Evolutionary conservation across 1,140 invertebrate species (phyloP).

Genomic region (Hycleus phaleratus): DNA sequence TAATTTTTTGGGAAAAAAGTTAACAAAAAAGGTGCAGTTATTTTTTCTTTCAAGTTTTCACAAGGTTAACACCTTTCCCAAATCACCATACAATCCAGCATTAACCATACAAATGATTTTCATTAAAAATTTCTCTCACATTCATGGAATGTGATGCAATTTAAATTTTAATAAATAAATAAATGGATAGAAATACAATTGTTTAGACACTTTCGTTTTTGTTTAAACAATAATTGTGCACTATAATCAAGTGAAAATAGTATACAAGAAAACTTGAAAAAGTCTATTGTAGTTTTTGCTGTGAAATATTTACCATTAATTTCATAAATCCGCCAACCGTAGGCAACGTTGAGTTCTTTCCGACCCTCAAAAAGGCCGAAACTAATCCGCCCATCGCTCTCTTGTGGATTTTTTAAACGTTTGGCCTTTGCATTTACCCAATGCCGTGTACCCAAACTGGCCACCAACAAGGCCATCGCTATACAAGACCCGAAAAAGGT

Average conservation of each 20-base stretch:
- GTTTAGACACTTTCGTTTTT: neutral
- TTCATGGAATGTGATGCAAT: neutral
- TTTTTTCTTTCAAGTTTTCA: too few species aligned
- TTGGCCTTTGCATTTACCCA: constrained; percentile 77
- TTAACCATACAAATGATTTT: too few species aligned
- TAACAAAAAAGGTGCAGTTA: too few species aligned
- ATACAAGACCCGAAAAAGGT: constrained; percentile 82
- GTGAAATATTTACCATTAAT: constrained; percentile 54
- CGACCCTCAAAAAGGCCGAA: constrained; percentile 80
- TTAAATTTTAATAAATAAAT: neutral
- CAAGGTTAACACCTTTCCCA: too few species aligned
- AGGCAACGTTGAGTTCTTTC: constrained; percentile 73
- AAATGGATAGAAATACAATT: neutral
- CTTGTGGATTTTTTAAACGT: constrained; percentile 54
- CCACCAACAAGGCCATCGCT: constrained; percentile 72
- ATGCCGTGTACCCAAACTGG: constrained; percentile 77
- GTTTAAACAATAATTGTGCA: neutral
- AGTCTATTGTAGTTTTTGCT: neutral
- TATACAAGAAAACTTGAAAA: neutral
- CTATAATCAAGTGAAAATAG: neutral
- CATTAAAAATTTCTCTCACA: neutral
- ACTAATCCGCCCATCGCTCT: constrained; percentile 68
- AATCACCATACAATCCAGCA: too few species aligned
- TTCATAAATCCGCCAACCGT: constrained; percentile 67
- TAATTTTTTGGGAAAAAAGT: too few species aligned